phyloP scores from a whole-genome alignment of 2,797 vertebrate species.

The Takifugu ocellatus region DNA sequence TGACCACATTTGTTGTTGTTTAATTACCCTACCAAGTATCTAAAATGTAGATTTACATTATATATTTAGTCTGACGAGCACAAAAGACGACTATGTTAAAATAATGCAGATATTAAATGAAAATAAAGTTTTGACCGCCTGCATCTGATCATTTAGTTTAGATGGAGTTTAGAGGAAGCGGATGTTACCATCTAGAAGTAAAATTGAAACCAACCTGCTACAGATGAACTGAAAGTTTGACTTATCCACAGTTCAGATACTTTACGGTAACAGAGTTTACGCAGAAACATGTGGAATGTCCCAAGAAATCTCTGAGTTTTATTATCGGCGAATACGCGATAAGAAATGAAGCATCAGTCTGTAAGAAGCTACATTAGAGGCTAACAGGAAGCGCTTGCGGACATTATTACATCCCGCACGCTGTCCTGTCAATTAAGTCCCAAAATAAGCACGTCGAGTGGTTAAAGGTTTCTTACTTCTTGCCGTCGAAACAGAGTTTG shows the following conservation, averaged over 20 bases:
- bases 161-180: no score
- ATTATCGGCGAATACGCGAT: no score
- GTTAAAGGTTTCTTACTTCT: conserved; percentile 47
- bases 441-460: not conserved
- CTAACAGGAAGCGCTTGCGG: conserved; percentile 12
- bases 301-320: no score
- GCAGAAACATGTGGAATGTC: no score
- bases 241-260: fast-evolving
- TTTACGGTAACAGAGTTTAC: no score
- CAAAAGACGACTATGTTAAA: not conserved
- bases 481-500: conserved; percentile 55
- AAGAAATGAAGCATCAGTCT: not conserved
- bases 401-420: not conserved
- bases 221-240: not conserved
- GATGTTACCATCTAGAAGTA: not conserved
- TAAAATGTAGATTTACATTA: no score
- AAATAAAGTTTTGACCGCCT: not conserved
- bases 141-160: no score
- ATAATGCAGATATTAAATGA: not conserved
- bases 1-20: no score
- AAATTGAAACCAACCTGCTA: fast-evolving
- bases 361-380: conserved; percentile 21
- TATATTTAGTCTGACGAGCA: no score
- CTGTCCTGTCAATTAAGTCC: not conserved
- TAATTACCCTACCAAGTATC: no score